Conservation (phyloP, 23 tunicate genomes). For the Trididemnum clinides region DNA sequence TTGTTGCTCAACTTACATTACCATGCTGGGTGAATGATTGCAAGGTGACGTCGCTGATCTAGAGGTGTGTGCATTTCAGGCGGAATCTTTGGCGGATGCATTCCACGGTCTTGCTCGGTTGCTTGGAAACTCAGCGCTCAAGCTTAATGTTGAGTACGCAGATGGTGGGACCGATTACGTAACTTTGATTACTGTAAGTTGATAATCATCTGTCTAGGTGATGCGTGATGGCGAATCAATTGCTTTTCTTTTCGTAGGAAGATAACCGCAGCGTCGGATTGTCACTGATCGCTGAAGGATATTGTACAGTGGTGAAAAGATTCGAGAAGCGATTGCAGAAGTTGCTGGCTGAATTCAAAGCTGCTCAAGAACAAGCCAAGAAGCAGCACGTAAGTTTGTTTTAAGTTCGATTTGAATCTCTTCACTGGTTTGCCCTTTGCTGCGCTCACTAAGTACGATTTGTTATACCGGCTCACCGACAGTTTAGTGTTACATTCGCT, state of each 20-base stretch:
- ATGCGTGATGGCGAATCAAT: not conserved
- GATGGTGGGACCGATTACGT: slow-evolving; percentile 70
- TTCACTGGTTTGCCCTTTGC: no score
- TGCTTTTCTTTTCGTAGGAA: slow-evolving; percentile 21
- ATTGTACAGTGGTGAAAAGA: slow-evolving; percentile 83
- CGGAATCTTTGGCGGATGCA: slow-evolving; percentile 68
- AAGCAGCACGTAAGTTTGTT: slow-evolving; percentile 76
- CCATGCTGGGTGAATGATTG: no score
- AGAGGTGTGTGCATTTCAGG: no score
- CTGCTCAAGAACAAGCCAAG: slow-evolving; percentile 83
- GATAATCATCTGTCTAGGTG: not conserved
- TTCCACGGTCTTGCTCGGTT: slow-evolving; percentile 55
- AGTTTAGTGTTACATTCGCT: no score
- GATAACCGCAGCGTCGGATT: slow-evolving; percentile 68
- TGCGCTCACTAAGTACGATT: no score
- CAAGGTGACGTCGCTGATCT: no score
- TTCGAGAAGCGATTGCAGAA: slow-evolving; percentile 63
- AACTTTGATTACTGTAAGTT: slow-evolving; percentile 58
- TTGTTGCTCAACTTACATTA: no score
- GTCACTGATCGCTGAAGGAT: slow-evolving; percentile 70
- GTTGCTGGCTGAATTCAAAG: slow-evolving; percentile 57
- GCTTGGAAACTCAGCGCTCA: slow-evolving; percentile 51
- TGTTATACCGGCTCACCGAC: no score
- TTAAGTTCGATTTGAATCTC: no score
- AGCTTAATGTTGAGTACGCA: slow-evolving; percentile 80